Conservation (phyloP, 2,797 vertebrate genomes). For the Microctenopoma steveboyesi region DNA sequence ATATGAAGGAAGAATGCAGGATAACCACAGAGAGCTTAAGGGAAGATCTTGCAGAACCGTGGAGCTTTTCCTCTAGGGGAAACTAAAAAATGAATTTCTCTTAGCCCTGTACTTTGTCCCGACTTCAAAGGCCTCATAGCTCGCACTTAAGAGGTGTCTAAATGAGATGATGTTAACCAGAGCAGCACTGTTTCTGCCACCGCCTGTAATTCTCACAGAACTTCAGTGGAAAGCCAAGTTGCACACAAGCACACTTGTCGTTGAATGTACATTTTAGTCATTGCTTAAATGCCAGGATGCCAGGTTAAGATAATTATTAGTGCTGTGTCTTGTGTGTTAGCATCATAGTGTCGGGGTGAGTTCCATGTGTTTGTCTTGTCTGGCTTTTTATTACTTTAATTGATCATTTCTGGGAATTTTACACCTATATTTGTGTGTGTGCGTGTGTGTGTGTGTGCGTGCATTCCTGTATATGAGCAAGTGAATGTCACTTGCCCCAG, state of each 20-base stretch:
- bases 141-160: slow-evolving; percentile 61
- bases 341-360: background rate
- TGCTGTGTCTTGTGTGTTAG: background rate
- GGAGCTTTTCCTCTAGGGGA: slow-evolving; percentile 41
- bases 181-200: slow-evolving; percentile 47
- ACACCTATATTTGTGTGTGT: background rate
- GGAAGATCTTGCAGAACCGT: slow-evolving; percentile 7
- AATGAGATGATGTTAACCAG: slow-evolving; percentile 66
- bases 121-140: slow-evolving; percentile 72
- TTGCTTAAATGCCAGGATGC: slow-evolving; percentile 11
- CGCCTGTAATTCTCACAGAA: slow-evolving; percentile 56
- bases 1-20: background rate
- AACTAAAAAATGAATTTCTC: slow-evolving; percentile 60
- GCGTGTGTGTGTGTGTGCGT: background rate
- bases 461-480: background rate
- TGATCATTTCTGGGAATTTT: slow-evolving; percentile 22
- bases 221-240: slow-evolving; percentile 19
- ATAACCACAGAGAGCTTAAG: slow-evolving; percentile 17
- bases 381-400: slow-evolving; percentile 23
- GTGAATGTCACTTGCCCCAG: slow-evolving; percentile 2
- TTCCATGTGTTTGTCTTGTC: slow-evolving; percentile 23
- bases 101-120: slow-evolving; percentile 53
- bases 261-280: slow-evolving; percentile 23
- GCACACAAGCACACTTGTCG: slow-evolving; percentile 24
- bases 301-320: background rate